These are phyloP conservation scores for Centrocercus urophasianus DNA, from an alignment of 2,113 vertebrate genomes.

Conservation along the genomic window DNA sequence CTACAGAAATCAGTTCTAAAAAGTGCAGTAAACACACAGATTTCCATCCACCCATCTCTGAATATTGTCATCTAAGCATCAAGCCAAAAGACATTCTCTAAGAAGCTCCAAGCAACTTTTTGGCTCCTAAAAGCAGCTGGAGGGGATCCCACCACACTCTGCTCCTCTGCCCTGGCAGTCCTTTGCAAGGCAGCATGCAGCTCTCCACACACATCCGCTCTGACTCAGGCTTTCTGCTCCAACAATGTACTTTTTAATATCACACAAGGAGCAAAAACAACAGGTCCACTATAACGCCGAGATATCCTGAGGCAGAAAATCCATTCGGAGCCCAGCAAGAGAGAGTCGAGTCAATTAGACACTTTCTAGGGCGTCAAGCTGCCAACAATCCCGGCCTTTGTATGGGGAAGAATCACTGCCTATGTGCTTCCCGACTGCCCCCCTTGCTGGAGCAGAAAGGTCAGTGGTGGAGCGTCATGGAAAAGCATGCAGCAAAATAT, in stretches of 20 bases:
- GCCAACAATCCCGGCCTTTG: slow-evolving; percentile 83
- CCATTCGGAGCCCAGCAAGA: slow-evolving; percentile 54
- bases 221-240: neutral
- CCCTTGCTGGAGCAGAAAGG: slow-evolving; percentile 75
- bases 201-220: slow-evolving; percentile 35
- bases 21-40: neutral
- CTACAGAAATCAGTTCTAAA: neutral
- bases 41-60: neutral
- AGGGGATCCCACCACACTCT: neutral
- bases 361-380: slow-evolving; percentile 59
- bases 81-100: neutral
- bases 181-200: neutral
- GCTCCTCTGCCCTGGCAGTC: neutral
- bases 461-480: slow-evolving; percentile 73
- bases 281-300: slow-evolving; percentile 73
- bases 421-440: slow-evolving; percentile 62
- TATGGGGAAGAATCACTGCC: slow-evolving; percentile 75
- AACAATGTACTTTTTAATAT: slow-evolving; percentile 73
- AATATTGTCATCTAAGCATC: neutral
- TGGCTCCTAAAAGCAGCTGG: neutral
- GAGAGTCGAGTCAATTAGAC: slow-evolving; percentile 75
- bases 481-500: slow-evolving; percentile 62
- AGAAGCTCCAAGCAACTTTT: neutral
- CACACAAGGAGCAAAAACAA: slow-evolving; percentile 58
- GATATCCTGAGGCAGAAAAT: slow-evolving; percentile 71